A percentile compares a stretch with the other conserved stretches of the same genome.
phyloP scores from a whole-genome alignment of 2,888 invertebrate species.

The Catocala sponsa region DNA sequence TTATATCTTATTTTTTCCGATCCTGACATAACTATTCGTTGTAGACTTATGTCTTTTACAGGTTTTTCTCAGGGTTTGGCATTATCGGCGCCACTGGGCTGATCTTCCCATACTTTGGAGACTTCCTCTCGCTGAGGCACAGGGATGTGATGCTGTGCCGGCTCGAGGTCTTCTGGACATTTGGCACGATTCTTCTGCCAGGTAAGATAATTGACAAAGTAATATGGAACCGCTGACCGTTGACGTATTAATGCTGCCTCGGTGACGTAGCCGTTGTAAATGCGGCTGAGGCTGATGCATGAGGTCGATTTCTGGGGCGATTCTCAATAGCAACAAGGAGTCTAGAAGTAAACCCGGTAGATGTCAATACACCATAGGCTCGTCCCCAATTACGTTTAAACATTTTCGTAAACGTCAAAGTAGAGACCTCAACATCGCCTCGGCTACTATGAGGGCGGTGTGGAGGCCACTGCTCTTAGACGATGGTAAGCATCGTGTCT shows the following conservation, averaged over 20 bases:
- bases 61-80: constrained; percentile 90
- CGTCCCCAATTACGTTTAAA: too few species aligned
- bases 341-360: too few species aligned
- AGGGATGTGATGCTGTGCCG: constrained; percentile 87
- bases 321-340: too few species aligned
- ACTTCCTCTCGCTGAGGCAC: constrained; percentile 86
- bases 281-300: too few species aligned
- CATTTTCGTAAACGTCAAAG: too few species aligned
- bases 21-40: constrained; percentile 73
- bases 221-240: not conserved
- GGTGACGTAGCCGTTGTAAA: too few species aligned
- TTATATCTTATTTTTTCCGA: constrained; percentile 40
- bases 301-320: too few species aligned
- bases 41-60: constrained; percentile 70
- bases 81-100: constrained; percentile 89
- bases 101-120: constrained; percentile 88
- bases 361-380: too few species aligned
- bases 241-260: not conserved
- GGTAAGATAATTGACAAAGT: constrained; percentile 70
- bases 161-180: constrained; percentile 89
- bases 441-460: too few species aligned
- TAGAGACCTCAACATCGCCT: too few species aligned
- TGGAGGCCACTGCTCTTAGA: too few species aligned
- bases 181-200: constrained; percentile 88
- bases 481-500: too few species aligned